Evolutionary conservation across 1,140 invertebrate genomes (phyloP).

Genomic region (Pentalonia nigronervosa): DNA sequence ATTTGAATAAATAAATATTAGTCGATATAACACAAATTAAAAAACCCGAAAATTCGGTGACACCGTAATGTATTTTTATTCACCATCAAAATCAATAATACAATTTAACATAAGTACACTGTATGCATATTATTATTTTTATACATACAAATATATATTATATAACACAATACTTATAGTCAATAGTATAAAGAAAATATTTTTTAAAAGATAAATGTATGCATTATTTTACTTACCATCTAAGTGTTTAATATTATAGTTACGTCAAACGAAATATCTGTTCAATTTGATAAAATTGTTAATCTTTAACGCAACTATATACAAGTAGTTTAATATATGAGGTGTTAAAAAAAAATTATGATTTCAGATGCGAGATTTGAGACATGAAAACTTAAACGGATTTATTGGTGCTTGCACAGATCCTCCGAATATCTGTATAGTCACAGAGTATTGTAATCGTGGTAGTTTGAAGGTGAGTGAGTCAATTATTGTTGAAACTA

Average conservation of each 20-base stretch:
- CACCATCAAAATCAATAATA: not conserved
- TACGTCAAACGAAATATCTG: not conserved
- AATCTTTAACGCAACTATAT: too few species aligned
- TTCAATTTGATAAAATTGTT: too few species aligned
- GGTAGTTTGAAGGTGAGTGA: constrained; percentile 81
- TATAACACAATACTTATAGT: not conserved
- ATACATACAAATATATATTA: too few species aligned
- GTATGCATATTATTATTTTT: too few species aligned
- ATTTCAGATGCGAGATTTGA: constrained; percentile 81
- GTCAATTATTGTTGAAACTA: not conserved
- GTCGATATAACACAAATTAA: not conserved
- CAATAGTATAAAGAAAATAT: not conserved
- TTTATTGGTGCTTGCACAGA: constrained; percentile 95
- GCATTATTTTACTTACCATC: not conserved
- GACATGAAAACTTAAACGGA: constrained; percentile 90
- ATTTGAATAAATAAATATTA: not conserved
- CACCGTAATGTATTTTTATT: not conserved
- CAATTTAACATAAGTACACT: not conserved
- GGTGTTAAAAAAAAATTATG: not conserved
- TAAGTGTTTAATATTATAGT: not conserved
- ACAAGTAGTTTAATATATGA: not conserved
- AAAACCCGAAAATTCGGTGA: not conserved
- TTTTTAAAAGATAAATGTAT: not conserved
- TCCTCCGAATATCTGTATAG: constrained; percentile 85
- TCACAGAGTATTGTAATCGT: constrained; percentile 89